Conservation (phyloP, 2,888 invertebrate genomes). For the Eupithecia inturbata region DNA sequence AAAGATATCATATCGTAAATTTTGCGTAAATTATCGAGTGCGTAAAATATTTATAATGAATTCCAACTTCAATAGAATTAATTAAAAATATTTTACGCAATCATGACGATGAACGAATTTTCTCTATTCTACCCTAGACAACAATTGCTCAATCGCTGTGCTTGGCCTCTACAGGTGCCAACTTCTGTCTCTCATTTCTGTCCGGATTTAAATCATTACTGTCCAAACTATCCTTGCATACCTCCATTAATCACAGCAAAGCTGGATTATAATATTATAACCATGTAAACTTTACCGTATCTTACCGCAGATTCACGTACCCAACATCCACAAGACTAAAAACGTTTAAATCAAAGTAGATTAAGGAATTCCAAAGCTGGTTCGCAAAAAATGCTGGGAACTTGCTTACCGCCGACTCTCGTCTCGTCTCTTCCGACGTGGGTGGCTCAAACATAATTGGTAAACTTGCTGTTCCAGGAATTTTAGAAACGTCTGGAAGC, state of each 20-base stretch:
- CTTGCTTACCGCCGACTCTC: conserved; percentile 1
- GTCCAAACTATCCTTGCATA: not conserved
- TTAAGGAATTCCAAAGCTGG: conserved; percentile 2
- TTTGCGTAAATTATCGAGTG: too few relatives aligned
- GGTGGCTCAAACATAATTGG: conserved; percentile 12
- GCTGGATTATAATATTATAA: conserved; percentile 44
- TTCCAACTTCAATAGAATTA: too few relatives aligned
- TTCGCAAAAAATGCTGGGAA: conserved; percentile 13
- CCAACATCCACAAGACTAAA: conserved; percentile 8
- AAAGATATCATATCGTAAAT: too few relatives aligned
- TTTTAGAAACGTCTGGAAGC: conserved; percentile 16
- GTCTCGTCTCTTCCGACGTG: not conserved
- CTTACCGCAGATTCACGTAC: conserved; percentile 13
- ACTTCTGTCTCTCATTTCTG: not conserved
- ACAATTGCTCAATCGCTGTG: too few relatives aligned
- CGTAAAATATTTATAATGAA: too few relatives aligned
- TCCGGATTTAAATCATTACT: not conserved
- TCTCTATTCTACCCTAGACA: too few relatives aligned
- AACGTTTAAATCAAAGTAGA: conserved; percentile 15
- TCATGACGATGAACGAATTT: too few relatives aligned
- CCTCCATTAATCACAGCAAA: conserved; percentile 7
- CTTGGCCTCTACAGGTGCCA: not conserved
- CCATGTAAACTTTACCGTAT: conserved; percentile 24
- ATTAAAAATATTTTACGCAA: too few relatives aligned
- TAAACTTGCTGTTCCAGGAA: conserved; percentile 12